phyloP scores from a whole-genome alignment of 2,113 vertebrate species.

The Aix galericulata region DNA sequence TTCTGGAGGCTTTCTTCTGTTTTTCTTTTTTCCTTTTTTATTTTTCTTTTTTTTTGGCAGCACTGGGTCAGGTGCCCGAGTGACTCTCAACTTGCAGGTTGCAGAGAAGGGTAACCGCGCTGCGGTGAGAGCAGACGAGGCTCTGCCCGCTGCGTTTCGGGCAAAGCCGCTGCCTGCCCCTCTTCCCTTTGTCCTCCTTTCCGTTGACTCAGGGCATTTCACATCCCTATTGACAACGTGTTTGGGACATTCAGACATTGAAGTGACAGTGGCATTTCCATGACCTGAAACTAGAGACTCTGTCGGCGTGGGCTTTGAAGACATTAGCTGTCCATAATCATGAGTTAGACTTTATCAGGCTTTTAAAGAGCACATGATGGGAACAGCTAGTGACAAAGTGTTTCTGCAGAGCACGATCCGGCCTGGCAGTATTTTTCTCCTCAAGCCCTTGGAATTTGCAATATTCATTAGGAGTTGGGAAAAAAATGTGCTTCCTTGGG shows the following conservation, averaged over 20 bases:
- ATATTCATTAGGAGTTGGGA: slow-evolving; percentile 52
- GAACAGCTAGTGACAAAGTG: slow-evolving; percentile 70
- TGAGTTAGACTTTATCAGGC: slow-evolving; percentile 43
- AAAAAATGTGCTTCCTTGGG: neutral
- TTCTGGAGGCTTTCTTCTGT: too few relatives aligned
- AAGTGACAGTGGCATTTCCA: slow-evolving; percentile 72
- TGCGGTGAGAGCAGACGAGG: accelerated
- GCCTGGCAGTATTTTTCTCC: slow-evolving; percentile 66
- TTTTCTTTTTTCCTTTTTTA: too few relatives aligned
- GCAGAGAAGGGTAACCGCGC: neutral
- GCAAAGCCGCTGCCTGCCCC: neutral
- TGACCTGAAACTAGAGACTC: slow-evolving; percentile 67
- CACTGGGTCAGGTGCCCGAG: neutral
- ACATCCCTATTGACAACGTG: slow-evolving; percentile 71
- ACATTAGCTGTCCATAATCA: slow-evolving; percentile 50
- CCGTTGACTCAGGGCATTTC: slow-evolving; percentile 20
- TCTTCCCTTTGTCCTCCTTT: slow-evolving; percentile 15
- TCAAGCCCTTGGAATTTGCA: slow-evolving; percentile 44
- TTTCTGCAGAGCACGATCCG: slow-evolving; percentile 47
- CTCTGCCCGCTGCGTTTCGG: neutral
- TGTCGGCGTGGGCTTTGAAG: slow-evolving; percentile 31
- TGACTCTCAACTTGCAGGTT: neutral
- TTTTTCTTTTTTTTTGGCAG: neutral
- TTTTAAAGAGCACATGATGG: slow-evolving; percentile 39
- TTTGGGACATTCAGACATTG: slow-evolving; percentile 65